Evolutionary conservation across 2,888 invertebrate genomes (phyloP).

Genomic region (Eupithecia dodoneata): DNA sequence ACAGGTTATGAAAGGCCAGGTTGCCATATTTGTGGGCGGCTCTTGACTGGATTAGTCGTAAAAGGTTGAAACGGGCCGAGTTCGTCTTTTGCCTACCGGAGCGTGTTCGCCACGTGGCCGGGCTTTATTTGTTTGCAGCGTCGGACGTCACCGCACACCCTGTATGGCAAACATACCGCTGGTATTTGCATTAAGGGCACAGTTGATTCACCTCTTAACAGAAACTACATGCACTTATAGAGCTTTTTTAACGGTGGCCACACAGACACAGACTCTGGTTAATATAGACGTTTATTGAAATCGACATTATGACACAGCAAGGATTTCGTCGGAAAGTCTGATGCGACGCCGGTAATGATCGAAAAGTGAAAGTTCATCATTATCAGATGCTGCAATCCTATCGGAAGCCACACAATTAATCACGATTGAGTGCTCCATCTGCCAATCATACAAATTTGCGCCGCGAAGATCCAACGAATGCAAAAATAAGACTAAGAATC

Average conservation of each 20-base stretch:
- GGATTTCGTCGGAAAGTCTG: conserved; percentile 54
- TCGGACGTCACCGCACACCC: conserved; percentile 71
- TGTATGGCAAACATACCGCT: conserved; percentile 70
- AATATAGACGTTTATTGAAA: conserved; percentile 35
- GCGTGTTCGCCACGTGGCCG: conserved; percentile 69
- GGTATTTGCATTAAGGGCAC: conserved; percentile 68
- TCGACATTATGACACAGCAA: conserved; percentile 45
- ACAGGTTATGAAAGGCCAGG: conserved; percentile 81
- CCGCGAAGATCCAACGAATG: conserved; percentile 28
- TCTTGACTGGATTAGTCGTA: conserved; percentile 82
- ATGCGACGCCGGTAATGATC: conserved; percentile 65
- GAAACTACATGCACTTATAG: conserved; percentile 21
- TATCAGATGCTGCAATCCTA: conserved; percentile 66
- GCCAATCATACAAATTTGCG: conserved; percentile 49
- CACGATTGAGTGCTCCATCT: conserved; percentile 64
- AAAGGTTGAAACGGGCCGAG: conserved; percentile 80
- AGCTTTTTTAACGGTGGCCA: conserved; percentile 15
- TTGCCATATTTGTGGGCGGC: conserved; percentile 79
- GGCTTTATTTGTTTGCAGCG: conserved; percentile 71
- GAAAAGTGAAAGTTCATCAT: conserved; percentile 77
- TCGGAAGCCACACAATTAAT: conserved; percentile 72
- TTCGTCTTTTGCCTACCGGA: conserved; percentile 72
- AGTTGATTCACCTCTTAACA: conserved; percentile 63
- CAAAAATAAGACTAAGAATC: conserved; percentile 40
- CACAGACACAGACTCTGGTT: conserved; percentile 7